phyloP scores from a whole-genome alignment of 2,797 vertebrate species.

The Spinus olivaceus region DNA sequence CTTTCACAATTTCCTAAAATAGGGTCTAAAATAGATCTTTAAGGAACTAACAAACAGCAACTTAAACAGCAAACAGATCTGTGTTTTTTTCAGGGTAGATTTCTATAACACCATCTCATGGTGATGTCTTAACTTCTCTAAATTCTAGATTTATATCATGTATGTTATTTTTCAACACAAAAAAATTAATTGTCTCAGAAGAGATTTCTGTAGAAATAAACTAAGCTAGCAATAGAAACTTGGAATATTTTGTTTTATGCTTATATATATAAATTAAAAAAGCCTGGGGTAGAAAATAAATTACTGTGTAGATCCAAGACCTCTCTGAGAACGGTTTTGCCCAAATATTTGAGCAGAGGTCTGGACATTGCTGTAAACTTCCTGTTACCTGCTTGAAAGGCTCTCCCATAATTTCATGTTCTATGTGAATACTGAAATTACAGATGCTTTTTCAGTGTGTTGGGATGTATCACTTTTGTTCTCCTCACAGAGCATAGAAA shows the following conservation, averaged over 20 bases:
- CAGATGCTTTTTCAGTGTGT: rapidly evolving
- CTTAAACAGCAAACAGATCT: neutral
- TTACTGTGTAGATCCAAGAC: neutral
- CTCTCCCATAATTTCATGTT: neutral
- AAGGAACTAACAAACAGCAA: neutral
- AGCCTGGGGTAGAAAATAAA: neutral
- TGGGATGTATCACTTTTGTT: neutral
- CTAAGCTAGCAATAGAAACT: neutral
- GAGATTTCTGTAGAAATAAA: neutral
- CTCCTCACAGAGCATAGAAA: neutral
- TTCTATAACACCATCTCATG: neutral
- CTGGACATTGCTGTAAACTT: neutral
- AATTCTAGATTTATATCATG: neutral
- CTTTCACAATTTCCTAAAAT: neutral
- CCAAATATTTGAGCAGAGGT: neutral
- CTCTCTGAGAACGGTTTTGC: neutral
- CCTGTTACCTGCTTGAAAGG: neutral
- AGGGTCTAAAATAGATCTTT: neutral
- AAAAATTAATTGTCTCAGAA: neutral
- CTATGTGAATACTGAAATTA: neutral
- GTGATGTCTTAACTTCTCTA: neutral
- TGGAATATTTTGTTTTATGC: neutral
- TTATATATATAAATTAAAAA: neutral
- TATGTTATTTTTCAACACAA: neutral
- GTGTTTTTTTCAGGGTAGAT: neutral